Conservation (phyloP, 2,113 vertebrate species). For the Rattus norvegicus region GRCr8 NC_086037.1:67286501-67287000, state of each 20-base stretch:
- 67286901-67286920: neutral
- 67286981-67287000: neutral
- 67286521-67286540: neutral
- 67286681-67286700: fast-evolving
- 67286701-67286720: neutral
- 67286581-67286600: neutral
- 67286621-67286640: neutral
- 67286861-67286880: neutral
- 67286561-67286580: neutral
- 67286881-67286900: neutral
- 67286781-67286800: neutral
- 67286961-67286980: neutral
- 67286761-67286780: neutral
- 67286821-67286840: neutral
- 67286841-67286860: neutral
- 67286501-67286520: fast-evolving
- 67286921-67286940: neutral
- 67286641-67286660: neutral
- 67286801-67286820: neutral
- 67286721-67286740: neutral
- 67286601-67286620: neutral
- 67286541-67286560: neutral
- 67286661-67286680: fast-evolving
- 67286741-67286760: neutral
- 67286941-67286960: neutral